Base-by-base conservation (phyloP, 2,797 vertebrate species). In the Erithacus rubecula region DNA sequence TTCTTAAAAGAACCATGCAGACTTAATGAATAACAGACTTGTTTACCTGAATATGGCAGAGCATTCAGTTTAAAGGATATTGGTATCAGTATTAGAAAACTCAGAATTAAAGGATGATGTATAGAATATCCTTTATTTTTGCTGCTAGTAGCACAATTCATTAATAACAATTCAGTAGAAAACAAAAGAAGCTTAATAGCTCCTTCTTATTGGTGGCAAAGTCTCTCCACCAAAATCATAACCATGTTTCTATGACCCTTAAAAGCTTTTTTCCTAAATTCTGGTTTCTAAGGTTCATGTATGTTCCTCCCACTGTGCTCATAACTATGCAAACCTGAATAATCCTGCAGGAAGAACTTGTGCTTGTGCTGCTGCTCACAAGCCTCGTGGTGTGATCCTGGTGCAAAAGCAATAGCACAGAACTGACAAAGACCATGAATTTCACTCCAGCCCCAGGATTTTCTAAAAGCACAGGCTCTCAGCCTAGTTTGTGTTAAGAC, bases 1-100 rank as follows among this genome's bases (percentile, higher is more conserved):
- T 95, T 97, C 96, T 95, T 89, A 72, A 86, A 84, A 96, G 95
- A 96, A 92, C 87, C 83, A 60, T 15, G 58, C 55, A 93, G 90
- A 80, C 83, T 77, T 64, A n/a, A 63, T 62, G 83, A 89, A 78
- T 56, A 56, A 68, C 74, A 89, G 41, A 58, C 68, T 80, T 94
- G 60, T 94, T 94, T 95, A 86, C 55, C 63, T 85, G 44, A 72
- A 53, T 27, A 32, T 15, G 39, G 68, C n/a, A 89, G 69, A 89
- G 22, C 20, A 36, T 77, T 94, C 91, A 18, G 51, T 77, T 83
- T 67, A 46, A 83, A 60, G 68, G 32, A 64, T 63, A 59, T 55
- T 10, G 19, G 7, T 47, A 75, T 77, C 30, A 32, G 1, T 47
- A 55, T 41, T 77, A 75, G 49, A 75, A 87, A 93, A 26, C 41